phyloP scores from a whole-genome alignment of 1,140 invertebrate genomes.

The Heliconius hermathena region DNA sequence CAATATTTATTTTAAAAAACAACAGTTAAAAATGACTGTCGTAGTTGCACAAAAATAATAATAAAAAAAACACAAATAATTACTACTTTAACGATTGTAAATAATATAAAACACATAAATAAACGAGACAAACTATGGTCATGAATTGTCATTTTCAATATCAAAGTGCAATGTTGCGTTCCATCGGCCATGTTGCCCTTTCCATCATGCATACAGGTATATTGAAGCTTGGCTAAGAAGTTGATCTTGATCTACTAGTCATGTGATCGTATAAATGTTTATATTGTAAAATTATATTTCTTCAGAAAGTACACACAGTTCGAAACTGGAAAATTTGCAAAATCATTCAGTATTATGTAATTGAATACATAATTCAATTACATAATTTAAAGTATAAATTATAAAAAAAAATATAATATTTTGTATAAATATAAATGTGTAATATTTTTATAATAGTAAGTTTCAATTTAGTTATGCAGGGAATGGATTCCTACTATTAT shows the following conservation, averaged over 20 bases:
- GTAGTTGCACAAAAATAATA: too few relatives aligned
- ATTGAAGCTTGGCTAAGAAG: neutral
- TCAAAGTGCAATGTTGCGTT: neutral
- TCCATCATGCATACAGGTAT: neutral
- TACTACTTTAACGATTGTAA: too few relatives aligned
- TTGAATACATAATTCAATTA: too few relatives aligned
- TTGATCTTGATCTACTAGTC: neutral
- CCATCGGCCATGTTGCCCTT: neutral
- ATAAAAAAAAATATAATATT: neutral
- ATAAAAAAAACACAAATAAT: too few relatives aligned
- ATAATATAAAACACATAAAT: neutral
- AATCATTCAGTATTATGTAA: too few relatives aligned
- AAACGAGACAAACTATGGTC: neutral
- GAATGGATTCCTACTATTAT: neutral
- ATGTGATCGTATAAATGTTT: neutral
- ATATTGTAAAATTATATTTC: too few relatives aligned
- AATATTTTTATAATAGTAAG: neutral
- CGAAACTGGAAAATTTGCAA: too few relatives aligned
- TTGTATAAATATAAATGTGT: neutral
- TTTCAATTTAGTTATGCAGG: neutral
- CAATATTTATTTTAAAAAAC: too few relatives aligned
- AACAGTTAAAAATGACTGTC: too few relatives aligned
- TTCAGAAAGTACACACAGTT: too few relatives aligned
- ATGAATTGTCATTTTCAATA: constrained; percentile 9
- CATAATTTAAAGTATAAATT: neutral